phyloP scores from a whole-genome alignment of 2,113 vertebrate genomes.

The Psilopsiagon aurifrons region DNA sequence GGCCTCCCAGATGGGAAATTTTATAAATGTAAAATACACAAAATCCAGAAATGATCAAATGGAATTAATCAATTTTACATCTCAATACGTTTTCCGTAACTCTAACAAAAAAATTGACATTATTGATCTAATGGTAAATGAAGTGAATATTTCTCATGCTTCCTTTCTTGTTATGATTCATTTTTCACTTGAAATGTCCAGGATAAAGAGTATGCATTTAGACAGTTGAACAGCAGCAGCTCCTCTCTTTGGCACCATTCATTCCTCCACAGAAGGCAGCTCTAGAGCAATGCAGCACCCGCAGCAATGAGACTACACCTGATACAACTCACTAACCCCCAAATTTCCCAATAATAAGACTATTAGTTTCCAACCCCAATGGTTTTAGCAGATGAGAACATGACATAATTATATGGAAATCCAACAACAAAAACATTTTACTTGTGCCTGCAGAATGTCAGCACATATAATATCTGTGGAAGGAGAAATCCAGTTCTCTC shows the following conservation, averaged over 20 bases:
- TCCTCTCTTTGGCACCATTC: fast-evolving
- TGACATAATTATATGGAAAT: not conserved
- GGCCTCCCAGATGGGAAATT: not conserved
- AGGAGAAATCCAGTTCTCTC: not conserved
- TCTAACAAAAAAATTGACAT: not conserved
- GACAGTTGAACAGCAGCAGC: not conserved
- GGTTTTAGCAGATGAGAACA: not conserved
- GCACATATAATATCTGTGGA: not conserved
- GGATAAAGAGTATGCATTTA: not conserved
- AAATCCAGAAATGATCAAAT: not conserved
- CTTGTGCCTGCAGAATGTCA: not conserved
- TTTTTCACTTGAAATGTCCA: not conserved
- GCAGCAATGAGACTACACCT: not conserved
- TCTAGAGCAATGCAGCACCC: not conserved
- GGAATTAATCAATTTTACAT: not conserved
- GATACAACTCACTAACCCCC: not conserved
- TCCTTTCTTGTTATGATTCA: not conserved
- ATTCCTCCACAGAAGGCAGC: not conserved
- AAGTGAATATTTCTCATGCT: not conserved
- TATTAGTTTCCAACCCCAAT: not conserved
- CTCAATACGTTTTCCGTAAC: not conserved
- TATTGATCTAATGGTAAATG: not conserved
- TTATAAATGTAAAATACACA: not conserved
- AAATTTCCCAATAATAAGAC: not conserved
- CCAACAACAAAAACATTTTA: not conserved